Percentiles rank a stretch among this genome's conserved stretches.
phyloP scores from a whole-genome alignment of 1,140 invertebrate genomes.

The Halyomorpha halys region DNA sequence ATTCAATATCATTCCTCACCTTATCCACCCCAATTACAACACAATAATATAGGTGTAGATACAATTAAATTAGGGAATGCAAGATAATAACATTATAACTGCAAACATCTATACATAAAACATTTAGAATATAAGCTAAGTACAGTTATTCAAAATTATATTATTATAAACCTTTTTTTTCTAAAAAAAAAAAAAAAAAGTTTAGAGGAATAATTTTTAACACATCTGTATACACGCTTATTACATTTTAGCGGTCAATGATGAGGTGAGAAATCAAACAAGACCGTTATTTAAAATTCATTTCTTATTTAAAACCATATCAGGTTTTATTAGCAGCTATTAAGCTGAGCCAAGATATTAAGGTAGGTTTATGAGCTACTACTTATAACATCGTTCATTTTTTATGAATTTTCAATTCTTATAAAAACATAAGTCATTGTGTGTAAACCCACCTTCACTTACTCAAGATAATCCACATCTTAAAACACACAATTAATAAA shows the following conservation, averaged over 20 bases:
- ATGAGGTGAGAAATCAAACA: too few species aligned
- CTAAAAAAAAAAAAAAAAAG: too few species aligned
- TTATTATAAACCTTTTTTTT: too few species aligned
- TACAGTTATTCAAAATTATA: background rate
- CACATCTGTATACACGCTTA: too few species aligned
- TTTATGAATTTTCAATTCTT: background rate
- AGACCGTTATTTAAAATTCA: too few species aligned
- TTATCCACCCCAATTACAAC: background rate
- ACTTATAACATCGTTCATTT: background rate
- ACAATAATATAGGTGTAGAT: background rate
- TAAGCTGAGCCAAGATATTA: background rate
- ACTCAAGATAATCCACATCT: too few species aligned
- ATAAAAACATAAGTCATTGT: background rate
- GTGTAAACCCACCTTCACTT: too few species aligned
- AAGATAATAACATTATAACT: background rate
- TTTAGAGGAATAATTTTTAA: too few species aligned
- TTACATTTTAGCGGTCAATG: too few species aligned
- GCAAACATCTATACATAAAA: background rate
- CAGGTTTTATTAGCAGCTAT: background rate
- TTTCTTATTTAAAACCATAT: background rate
- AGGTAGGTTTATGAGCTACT: background rate
- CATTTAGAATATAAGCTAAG: background rate
- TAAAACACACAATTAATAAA: slow-evolving; percentile 1
- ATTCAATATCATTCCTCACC: background rate
- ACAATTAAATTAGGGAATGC: background rate